Base-by-base conservation (phyloP, 2,888 invertebrate genomes). In the Electrophaes corylata region DNA sequence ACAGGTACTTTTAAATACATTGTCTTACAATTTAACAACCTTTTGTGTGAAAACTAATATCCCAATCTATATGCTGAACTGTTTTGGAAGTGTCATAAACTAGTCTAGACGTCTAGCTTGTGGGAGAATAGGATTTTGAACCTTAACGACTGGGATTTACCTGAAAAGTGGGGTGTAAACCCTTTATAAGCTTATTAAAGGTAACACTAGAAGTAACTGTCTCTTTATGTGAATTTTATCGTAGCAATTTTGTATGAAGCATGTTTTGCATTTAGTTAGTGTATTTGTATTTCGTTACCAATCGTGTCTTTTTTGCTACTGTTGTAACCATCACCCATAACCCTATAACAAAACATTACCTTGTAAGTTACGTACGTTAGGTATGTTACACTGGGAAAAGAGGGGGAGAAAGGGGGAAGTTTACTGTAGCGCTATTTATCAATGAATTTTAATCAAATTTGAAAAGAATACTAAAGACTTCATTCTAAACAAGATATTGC, bases 91-190 rank as follows among this genome's bases (percentile, higher is more conserved):
- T 20, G 20, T 53, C 56, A 60, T 73, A 70, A 74, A 69, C 49
- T 41, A 54, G 75, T 75, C 75, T 76, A 76, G 75, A 75, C 75
- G 63, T 62, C 61, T 67, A 51, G 52, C 60, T 65, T 53, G 43
- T 60, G 57, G n/a, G 43, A 51, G 40, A 40, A 52, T 55, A 45
- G 57, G 43, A 66, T 60, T 58, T 57, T 52, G 41, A 45, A 45
- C 29, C 51, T 64, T 61, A 65, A 66, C 55, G 54, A 35, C 12
- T 18, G 16, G 40, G 54, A 60, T 65, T 65, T 50, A 64, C 70
- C 67, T 69, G 71, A 68, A 43, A 46, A 61, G 41, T 57, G 51
- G 45, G 43, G 29, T 37, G 26, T 40, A 53, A 58, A 49, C 23
- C 40, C 37, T 37, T 57, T 37, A 29, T 11, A 23, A 52, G 50